A percentile compares a stretch with the other conserved stretches of the same genome.
These are phyloP conservation scores for Penaeus chinensis DNA, from an alignment of 1,140 invertebrate genomes.

Conservation along the genomic window DNA sequence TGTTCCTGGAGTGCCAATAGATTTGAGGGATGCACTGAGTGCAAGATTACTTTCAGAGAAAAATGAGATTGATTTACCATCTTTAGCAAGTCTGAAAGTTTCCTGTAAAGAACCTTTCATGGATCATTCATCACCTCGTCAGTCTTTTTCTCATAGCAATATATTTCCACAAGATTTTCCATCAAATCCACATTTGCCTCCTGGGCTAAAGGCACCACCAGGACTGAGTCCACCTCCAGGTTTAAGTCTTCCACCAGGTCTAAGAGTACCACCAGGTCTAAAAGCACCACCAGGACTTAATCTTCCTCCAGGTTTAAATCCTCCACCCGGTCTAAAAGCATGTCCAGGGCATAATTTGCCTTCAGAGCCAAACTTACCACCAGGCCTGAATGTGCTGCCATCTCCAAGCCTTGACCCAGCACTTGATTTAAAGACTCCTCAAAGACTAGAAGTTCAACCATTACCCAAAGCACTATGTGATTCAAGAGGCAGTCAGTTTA, in stretches of 20 bases:
- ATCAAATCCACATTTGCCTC: background rate
- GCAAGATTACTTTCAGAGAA: no score
- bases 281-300: conserved; percentile 1
- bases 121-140: no score
- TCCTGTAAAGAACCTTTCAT: no score
- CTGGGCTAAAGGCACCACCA: background rate
- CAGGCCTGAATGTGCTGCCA: background rate
- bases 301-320: background rate
- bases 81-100: no score
- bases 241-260: background rate
- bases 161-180: background rate
- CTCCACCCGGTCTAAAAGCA: background rate
- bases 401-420: background rate
- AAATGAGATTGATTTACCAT: no score
- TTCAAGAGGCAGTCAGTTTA: background rate
- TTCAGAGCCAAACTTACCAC: background rate
- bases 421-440: no score
- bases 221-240: background rate
- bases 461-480: no score
- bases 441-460: no score
- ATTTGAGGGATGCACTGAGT: no score
- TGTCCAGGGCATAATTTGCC: background rate
- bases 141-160: no score
- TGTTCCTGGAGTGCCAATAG: no score
- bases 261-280: conserved; percentile 3